A percentile compares a stretch with the other conserved stretches of the same genome.
Conservation (phyloP, 2,888 invertebrate genomes). For the Gari tellinella region DNA sequence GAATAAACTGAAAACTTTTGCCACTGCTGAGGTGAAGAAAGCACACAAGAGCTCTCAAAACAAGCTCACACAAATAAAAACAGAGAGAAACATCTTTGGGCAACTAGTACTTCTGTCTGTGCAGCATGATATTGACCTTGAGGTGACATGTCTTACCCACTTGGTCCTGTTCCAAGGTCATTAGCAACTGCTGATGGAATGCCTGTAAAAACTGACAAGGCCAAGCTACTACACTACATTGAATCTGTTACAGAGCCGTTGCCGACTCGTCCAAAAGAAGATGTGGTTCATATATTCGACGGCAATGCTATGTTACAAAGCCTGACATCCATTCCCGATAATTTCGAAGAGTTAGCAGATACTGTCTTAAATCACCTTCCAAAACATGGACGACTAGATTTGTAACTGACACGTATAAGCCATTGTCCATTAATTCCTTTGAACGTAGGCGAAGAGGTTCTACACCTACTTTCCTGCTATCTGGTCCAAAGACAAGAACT, state of each 20-base stretch:
- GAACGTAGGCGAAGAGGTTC: slow-evolving; percentile 7
- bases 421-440: slow-evolving; percentile 1
- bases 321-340: slow-evolving; percentile 9
- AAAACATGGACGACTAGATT: slow-evolving; percentile 21
- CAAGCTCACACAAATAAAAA: slow-evolving; percentile 38
- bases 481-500: slow-evolving; percentile 22
- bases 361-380: slow-evolving; percentile 7
- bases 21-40: slow-evolving; percentile 4
- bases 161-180: slow-evolving; percentile 47
- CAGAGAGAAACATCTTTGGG: slow-evolving; percentile 45
- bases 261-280: background rate
- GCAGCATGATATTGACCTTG: slow-evolving; percentile 43
- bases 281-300: slow-evolving; percentile 20
- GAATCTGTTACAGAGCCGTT: slow-evolving; percentile 17
- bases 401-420: slow-evolving; percentile 20
- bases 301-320: slow-evolving; percentile 33
- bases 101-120: slow-evolving; percentile 32
- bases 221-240: slow-evolving; percentile 27
- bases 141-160: slow-evolving; percentile 40
- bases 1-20: slow-evolving; percentile 47
- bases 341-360: slow-evolving; percentile 34
- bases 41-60: slow-evolving; percentile 31
- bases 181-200: slow-evolving; percentile 55
- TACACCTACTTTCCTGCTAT: slow-evolving; percentile 3
- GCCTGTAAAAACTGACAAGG: slow-evolving; percentile 48